Base-by-base conservation (phyloP, 2,113 vertebrate genomes). In the Alethe castanea region DNA sequence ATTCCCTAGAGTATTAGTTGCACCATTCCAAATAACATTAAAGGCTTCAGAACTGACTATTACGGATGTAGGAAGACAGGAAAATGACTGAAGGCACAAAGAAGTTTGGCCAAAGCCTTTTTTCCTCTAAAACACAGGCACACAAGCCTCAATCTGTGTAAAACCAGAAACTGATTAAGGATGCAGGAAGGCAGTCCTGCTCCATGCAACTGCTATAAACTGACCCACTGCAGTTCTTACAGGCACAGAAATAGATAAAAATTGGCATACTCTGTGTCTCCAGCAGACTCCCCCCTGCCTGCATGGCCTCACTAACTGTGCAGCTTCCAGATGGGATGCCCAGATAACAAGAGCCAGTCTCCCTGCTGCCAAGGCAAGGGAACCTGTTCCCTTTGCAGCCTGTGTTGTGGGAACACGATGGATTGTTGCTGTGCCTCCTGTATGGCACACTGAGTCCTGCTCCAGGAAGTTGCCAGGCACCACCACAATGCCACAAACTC, bases 291-390 rank as follows among this genome's bases (percentile, higher is more conserved):
- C 2, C 3, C 23, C 23, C 52, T 54, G 61, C 9, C 60, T 40
- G 18, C 3, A 59, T 0, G 26, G 77, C 59, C 73, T 54, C 35
- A 8, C 12, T 48, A 26, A 48, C 48, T 36, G 28, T 13, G 53
- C 65, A 23, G 36, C 35, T 71, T 62, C 70, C 76, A 74, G 35
- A 47, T 1, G 38, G 56, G n/a, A 74, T 23, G 52, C 26, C 35
- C 20, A 67, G 38, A 24, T 23, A 71, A 57, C 0, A 14, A 50
- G 9, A 67, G 60, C 17, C 31, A 54, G 61, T 35, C 56, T 36
- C 56, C 35, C 79, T 38, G 70, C 79, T 94, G 83, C 90, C 95
- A 89, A 45, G 64, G 93, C 57, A 95, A 89, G 83, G 48, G 76
- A 81, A 81, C 22, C 52, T 48, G 44, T 10, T 92, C 72, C 69